Percentiles rank a stretch among this genome's conserved stretches.
These are phyloP conservation scores for Albula glossodonta DNA, from an alignment of 2,113 vertebrate genomes.

Conservation along the genomic window DNA sequence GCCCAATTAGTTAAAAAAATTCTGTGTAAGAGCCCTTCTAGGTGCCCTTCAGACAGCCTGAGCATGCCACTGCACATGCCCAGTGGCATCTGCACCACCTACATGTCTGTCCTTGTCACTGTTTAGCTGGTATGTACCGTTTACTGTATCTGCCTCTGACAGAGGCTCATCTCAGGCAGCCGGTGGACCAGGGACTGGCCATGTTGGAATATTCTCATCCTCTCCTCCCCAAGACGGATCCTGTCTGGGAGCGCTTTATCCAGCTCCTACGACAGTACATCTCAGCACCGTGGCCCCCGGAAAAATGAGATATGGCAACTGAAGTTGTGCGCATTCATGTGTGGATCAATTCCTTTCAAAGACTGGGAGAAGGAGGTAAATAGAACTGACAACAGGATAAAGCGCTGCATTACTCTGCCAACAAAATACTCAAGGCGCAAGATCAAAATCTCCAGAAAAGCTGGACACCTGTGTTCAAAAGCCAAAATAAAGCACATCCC, in stretches of 20 bases:
- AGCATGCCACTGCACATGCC: too few relatives aligned
- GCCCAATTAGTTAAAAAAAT: too few relatives aligned
- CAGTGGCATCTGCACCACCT: too few relatives aligned
- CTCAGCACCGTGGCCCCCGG: neutral
- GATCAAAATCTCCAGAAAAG: neutral
- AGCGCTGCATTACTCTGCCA: neutral
- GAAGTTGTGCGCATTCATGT: neutral
- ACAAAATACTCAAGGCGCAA: neutral
- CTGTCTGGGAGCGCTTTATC: neutral
- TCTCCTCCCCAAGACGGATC: neutral
- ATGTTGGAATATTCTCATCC: neutral
- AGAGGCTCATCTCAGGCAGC: neutral
- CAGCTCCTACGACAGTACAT: neutral
- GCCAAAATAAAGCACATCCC: neutral
- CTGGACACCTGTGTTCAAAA: neutral
- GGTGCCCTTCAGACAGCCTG: too few relatives aligned
- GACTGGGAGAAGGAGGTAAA: neutral
- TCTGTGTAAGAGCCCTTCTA: too few relatives aligned
- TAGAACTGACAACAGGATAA: neutral
- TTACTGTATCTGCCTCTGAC: too few relatives aligned
- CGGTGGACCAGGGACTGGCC: neutral
- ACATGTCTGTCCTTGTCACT: too few relatives aligned
- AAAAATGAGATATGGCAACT: neutral
- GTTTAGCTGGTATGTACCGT: too few relatives aligned
- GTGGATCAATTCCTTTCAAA: neutral